These are phyloP conservation scores for Micropterix aruncella DNA, from an alignment of 2,888 invertebrate genomes.

Conservation along the genomic window DNA sequence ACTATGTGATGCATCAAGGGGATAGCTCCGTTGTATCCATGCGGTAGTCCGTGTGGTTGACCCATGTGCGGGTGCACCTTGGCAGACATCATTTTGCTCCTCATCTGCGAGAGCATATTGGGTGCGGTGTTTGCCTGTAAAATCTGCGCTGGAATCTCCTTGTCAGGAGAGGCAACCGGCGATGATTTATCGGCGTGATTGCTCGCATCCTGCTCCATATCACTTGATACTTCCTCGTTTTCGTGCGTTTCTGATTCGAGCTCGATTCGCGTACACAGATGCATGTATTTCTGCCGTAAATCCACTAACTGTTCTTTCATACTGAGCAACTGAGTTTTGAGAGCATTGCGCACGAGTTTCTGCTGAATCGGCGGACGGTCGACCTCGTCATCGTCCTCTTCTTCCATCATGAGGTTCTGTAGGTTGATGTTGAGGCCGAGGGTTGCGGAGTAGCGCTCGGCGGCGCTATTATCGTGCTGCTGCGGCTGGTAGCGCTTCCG, in stretches of 20 bases:
- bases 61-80: conserved; percentile 43
- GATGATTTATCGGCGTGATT: conserved; percentile 40
- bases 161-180: conserved; percentile 38
- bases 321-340: conserved; percentile 72
- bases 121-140: conserved; percentile 28
- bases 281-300: conserved; percentile 85
- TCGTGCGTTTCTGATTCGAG: conserved; percentile 63
- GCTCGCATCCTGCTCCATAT: conserved; percentile 20
- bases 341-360: conserved; percentile 72
- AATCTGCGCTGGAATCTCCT: conserved; percentile 34
- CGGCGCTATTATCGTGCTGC: conserved; percentile 63
- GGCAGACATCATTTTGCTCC: conserved; percentile 50
- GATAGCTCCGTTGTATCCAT: conserved; percentile 42
- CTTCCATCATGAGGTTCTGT: conserved; percentile 45
- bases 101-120: conserved; percentile 46
- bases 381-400: conserved; percentile 64
- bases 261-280: conserved; percentile 75
- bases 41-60: conserved; percentile 41
- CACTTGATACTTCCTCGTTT: conserved; percentile 59
- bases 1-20: conserved; percentile 43
- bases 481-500: conserved; percentile 92
- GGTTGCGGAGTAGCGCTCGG: conserved; percentile 42
- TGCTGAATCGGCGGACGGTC: conserved; percentile 66
- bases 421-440: conserved; percentile 41
- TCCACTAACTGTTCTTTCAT: conserved; percentile 83